Percentiles rank a stretch among this genome's conserved stretches.
Evolutionary conservation across 64 coral and sea anemone genomes (phyloP).

Genomic region (Trachythela sp.): DNA sequence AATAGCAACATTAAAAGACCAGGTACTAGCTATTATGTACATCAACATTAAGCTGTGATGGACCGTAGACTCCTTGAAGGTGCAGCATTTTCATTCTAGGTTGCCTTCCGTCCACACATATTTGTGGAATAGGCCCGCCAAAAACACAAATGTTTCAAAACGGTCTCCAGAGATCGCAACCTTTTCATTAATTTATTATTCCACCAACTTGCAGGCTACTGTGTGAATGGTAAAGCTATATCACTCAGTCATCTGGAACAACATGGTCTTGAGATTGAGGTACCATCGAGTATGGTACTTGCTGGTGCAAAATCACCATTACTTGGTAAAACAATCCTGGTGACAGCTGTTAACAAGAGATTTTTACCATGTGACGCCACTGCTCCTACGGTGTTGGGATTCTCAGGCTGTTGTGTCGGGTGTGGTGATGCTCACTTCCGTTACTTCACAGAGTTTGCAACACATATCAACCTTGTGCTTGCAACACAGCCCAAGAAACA

Average conservation of each 20-base stretch:
- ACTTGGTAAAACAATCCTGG: conserved; percentile 74
- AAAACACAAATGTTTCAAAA: too few relatives aligned
- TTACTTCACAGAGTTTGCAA: conserved; percentile 98
- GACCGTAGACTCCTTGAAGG: too few relatives aligned
- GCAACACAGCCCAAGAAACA: conserved; percentile 98
- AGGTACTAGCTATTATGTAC: not conserved
- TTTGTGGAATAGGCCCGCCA: too few relatives aligned
- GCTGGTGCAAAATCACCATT: conserved; percentile 93
- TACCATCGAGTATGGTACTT: conserved; percentile 68
- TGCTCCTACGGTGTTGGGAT: conserved; percentile 76
- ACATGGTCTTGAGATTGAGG: conserved; percentile 37
- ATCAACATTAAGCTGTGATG: too few relatives aligned
- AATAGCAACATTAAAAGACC: not conserved
- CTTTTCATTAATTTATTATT: too few relatives aligned
- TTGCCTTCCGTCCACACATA: too few relatives aligned
- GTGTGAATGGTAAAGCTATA: conserved; percentile 72
- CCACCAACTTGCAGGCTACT: conserved; percentile 51
- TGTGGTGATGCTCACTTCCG: conserved; percentile 87
- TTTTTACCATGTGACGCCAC: conserved; percentile 90
- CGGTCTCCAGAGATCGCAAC: too few relatives aligned
- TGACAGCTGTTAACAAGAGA: conserved; percentile 84
- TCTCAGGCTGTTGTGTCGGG: conserved; percentile 87
- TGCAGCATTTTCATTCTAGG: too few relatives aligned
- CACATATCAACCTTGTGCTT: conserved; percentile 80
- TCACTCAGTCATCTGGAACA: conserved; percentile 50